Evolutionary conservation across 2,797 vertebrate species (phyloP).

Genomic region (Eleutherodactylus coqui): DNA sequence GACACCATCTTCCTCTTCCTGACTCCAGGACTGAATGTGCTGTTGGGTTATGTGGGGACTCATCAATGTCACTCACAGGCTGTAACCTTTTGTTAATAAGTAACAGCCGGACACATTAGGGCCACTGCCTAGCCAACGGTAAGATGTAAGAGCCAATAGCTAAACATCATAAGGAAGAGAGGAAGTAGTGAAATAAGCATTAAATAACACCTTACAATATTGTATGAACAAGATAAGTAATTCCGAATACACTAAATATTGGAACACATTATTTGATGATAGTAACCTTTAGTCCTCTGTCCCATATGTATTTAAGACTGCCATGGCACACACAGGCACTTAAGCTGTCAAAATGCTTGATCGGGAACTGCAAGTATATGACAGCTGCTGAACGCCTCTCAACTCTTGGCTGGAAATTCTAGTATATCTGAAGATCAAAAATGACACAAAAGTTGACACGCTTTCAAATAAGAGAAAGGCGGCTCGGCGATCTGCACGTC

Average conservation of each 20-base stretch:
- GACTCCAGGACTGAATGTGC: not conserved
- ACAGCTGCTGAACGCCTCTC: conserved; percentile 7
- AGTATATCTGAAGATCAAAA: not conserved
- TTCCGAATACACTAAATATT: not conserved
- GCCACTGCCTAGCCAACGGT: not conserved
- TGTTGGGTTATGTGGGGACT: not conserved
- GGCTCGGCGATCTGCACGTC: not conserved
- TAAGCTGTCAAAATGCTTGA: not conserved
- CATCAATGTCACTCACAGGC: not conserved
- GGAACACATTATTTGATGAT: not conserved
- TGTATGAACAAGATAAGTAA: not conserved
- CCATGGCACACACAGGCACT: not conserved
- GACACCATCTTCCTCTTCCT: not conserved
- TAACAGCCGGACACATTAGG: not conserved
- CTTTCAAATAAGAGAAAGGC: not conserved
- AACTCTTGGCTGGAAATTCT: not conserved
- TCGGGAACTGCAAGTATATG: not conserved
- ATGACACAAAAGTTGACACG: not conserved
- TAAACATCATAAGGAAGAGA: not conserved
- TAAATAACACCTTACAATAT: not conserved
- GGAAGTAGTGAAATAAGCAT: not conserved
- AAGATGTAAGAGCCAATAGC: not conserved
- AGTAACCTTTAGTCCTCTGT: not conserved
- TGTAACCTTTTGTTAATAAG: not conserved
- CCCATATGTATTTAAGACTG: not conserved